Conservation (phyloP, 1,140 invertebrate genomes). For the Agrypnia vestita region DNA sequence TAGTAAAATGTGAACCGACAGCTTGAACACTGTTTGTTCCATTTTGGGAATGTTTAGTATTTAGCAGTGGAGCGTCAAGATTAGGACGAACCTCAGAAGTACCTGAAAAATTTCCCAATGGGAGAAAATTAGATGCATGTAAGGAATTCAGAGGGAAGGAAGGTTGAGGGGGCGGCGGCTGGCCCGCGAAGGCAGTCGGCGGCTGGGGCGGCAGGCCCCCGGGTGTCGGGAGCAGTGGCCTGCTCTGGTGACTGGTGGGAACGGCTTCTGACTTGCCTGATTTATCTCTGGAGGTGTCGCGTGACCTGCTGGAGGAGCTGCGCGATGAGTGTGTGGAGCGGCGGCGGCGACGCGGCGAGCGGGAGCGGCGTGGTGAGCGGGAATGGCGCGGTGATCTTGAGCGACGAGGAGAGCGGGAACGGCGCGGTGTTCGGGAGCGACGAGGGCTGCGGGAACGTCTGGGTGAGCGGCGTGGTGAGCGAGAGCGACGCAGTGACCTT, state of each 20-base stretch:
- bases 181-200: slow-evolving; percentile 62
- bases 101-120: too few species aligned
- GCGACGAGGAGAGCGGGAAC: slow-evolving; percentile 61
- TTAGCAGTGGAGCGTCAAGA: neutral
- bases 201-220: slow-evolving; percentile 64
- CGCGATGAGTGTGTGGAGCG: slow-evolving; percentile 64
- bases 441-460: slow-evolving; percentile 64
- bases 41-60: slow-evolving; percentile 23
- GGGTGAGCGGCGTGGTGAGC: slow-evolving; percentile 67
- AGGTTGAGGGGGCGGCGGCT: neutral
- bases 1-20: neutral
- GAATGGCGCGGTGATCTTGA: slow-evolving; percentile 65
- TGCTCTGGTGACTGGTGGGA: slow-evolving; percentile 61
- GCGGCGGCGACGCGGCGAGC: slow-evolving; percentile 57
- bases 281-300: slow-evolving; percentile 65
- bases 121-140: too few species aligned
- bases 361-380: slow-evolving; percentile 64
- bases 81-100: too few species aligned
- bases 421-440: slow-evolving; percentile 61
- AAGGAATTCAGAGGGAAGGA: too few species aligned
- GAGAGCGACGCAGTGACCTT: slow-evolving; percentile 66
- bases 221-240: slow-evolving; percentile 64
- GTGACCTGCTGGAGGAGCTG: slow-evolving; percentile 64
- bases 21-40: neutral
- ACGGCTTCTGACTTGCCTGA: slow-evolving; percentile 72